These are phyloP conservation scores for Procavia capensis DNA, from an alignment of 2,113 vertebrate genomes.

Conservation along the genomic window DNA sequence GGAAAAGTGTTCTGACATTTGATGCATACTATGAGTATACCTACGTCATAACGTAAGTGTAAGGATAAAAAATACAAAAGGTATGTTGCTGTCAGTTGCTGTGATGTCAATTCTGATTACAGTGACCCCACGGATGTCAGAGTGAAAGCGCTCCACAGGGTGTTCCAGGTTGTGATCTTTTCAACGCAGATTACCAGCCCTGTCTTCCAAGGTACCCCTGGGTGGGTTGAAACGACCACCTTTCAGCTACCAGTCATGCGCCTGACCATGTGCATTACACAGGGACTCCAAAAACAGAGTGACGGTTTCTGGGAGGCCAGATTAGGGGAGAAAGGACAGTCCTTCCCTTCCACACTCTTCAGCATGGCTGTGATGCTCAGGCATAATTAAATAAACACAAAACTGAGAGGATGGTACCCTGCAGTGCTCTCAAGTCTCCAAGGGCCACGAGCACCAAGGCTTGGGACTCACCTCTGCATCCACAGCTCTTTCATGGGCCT, in stretches of 20 bases:
- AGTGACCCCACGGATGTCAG: no score
- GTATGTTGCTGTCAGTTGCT: background rate
- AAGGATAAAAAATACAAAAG: background rate
- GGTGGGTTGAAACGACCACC: background rate
- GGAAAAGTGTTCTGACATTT: background rate
- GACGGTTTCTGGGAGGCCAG: background rate
- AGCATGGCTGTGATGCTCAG: accelerated
- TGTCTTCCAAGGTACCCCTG: background rate
- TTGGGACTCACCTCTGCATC: conserved; percentile 89
- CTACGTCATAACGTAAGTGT: background rate
- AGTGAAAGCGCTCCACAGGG: background rate
- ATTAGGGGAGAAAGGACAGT: background rate
- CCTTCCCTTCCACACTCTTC: accelerated
- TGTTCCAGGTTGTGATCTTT: no score
- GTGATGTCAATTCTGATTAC: background rate
- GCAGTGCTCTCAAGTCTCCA: accelerated
- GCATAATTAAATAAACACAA: background rate
- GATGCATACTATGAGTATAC: background rate
- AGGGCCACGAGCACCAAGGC: no score
- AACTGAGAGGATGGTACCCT: background rate
- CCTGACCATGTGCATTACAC: background rate
- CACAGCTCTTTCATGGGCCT: conserved; percentile 86
- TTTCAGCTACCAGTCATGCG: background rate
- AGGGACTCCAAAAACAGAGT: background rate
- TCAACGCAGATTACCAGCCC: background rate